Base-by-base conservation (phyloP, 1,140 invertebrate genomes). In the Zophobas atratus region DNA sequence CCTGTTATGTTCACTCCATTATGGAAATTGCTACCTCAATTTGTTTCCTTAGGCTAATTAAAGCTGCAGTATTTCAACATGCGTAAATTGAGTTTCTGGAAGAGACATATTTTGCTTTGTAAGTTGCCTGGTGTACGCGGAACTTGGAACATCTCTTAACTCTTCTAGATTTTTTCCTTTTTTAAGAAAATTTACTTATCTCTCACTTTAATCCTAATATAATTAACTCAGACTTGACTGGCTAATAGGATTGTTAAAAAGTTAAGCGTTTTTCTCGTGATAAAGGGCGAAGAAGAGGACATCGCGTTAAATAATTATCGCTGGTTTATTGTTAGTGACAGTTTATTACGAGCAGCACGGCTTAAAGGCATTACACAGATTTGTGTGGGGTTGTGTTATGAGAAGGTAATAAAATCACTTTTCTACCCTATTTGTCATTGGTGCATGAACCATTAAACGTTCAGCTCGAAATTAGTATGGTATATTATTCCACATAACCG, bases 1-100 rank as follows among this genome's bases (percentile, higher is more conserved):
- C 39, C 60, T 60, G 56, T 60, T 36, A 67, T 43, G 38, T 43
- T 43, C 55, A 35, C 33, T 57, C 60, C 20, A 67, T 67, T 43
- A 67, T 67, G 60, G 60, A 67, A 67, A 67, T 67, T 67, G 60
- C 60, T 67, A 60, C 60, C 60, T 43, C 60, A 67, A 67, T 67
- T 67, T 67, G 60, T 67, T 67, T 67, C 39, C 60, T 38, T 2
- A 43, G 60, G 60, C 60, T 67, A 67, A 67, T 67, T 43, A 67
- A 67, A 67, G 1, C 43, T 43, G 39, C 38, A 67, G 43, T 67
- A 67, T 67, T 67, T 67, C 35, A 67, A 35, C 55, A 4, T 20
- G 32, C 5, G 38, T 41, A 67, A 41, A 67, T 43, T 43, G 39
- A 41, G 39, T 43, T 67, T 39, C n/a, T 67, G 60, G 41, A 43